phyloP scores from a whole-genome alignment of 2,797 vertebrate species.

The Sarcoramphus papa region DNA sequence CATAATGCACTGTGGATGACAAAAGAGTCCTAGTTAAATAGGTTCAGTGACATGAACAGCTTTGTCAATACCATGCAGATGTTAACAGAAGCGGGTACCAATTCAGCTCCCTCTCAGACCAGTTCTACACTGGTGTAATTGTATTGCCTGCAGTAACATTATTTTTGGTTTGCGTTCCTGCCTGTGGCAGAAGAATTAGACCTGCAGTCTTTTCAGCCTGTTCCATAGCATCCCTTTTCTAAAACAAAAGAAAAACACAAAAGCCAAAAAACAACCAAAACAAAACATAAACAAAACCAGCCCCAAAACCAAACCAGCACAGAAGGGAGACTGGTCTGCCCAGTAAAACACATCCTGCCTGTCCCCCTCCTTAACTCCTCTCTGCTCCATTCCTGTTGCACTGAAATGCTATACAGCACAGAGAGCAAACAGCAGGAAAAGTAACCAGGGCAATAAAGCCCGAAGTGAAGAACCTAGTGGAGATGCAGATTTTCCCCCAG shows the following conservation, averaged over 20 bases:
- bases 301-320: background rate
- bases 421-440: background rate
- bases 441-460: background rate
- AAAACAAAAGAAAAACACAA: background rate
- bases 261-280: background rate
- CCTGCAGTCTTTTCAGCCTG: background rate
- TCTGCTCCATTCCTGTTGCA: background rate
- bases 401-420: background rate
- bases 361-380: background rate
- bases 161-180: background rate
- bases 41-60: background rate
- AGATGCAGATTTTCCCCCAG: background rate
- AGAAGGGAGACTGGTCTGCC: background rate
- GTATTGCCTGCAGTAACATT: conserved; percentile 16
- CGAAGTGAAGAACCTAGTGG: background rate
- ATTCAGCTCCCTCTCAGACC: background rate
- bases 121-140: background rate
- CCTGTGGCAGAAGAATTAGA: conserved; percentile 25
- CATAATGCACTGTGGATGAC: conserved; percentile 4
- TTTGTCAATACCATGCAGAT: background rate
- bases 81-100: background rate
- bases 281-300: background rate
- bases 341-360: background rate
- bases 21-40: conserved; percentile 13
- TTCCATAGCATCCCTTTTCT: background rate